Evolutionary conservation across 2,888 invertebrate species (phyloP), one percentile per base, ranked within the genome.

Genomic region (Caenorhabditis zanzibari): DNA sequence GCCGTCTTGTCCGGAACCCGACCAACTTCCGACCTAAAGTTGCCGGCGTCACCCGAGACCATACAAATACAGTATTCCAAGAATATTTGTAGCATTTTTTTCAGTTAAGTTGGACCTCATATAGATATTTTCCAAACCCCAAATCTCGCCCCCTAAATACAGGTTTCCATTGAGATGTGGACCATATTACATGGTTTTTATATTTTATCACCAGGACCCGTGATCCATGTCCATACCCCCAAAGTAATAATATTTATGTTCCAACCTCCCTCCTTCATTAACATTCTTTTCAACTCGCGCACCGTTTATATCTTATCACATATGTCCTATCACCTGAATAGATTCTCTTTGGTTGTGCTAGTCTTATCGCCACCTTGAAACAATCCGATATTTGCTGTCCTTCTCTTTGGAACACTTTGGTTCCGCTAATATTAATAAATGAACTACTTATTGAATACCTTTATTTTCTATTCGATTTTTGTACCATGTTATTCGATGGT

Each of bases 361-460:
- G 44, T 44, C 63, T 63, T 63, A 63, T 63, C 63, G 28, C 26
- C 47, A 28, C 2, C 6, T 38, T 63, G n/a, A 44, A 44, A 44
- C 41, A 26, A 6, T 26, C 63, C 63, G 44, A 44, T 44, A 44
- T 63, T 41, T 63, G 28, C 28, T 44, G 26, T 22, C 26, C 44
- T 26, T 63, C 26, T 44, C 26, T 44, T 26, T 10, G 1, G n/a
- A 63, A 47, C 26, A 7, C 14, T 63, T 24, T 44, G 4, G 26
- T 63, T 44, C 28, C 41, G 38, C 22, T 41, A n/a, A 44, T 63
- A 44, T 28, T n/a, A 63, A 63, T 44, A 26, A 63, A 44, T 35
- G 35, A n/a, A 6, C 49, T 10, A 10, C 7, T 19, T 49, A 6
- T 6, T 49, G n/a, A 22, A 6, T 19, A 19, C 22, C 49, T 49